A percentile compares a stretch with the other conserved stretches of the same genome.
Conservation (phyloP, 2,113 vertebrate species). For the Neodon shergylaensis region DNA sequence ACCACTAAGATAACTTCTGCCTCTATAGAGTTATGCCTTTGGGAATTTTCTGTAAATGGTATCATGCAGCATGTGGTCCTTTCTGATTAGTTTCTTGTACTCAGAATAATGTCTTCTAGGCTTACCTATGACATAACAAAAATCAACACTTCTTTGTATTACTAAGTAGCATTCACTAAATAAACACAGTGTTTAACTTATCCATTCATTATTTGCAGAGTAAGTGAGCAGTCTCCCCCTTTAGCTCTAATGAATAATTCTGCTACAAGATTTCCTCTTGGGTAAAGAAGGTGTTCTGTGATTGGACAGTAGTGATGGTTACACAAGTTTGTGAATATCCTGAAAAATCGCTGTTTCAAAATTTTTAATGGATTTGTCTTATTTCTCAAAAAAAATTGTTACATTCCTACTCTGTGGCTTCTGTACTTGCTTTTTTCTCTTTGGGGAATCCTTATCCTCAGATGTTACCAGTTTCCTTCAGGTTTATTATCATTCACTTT, state of each 20-base stretch:
- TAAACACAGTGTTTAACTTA: background rate
- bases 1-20: background rate
- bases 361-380: background rate
- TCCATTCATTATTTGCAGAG: background rate
- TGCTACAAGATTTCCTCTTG: background rate
- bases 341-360: background rate
- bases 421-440: background rate
- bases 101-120: background rate
- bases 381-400: background rate
- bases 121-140: background rate
- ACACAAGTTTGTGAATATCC: background rate
- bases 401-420: background rate
- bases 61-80: background rate
- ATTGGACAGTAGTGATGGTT: background rate
- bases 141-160: background rate
- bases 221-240: background rate
- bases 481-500: background rate
- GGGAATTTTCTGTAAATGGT: background rate
- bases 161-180: background rate
- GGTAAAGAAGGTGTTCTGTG: background rate
- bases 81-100: background rate
- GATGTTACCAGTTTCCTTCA: background rate
- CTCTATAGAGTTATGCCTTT: background rate
- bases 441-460: background rate
- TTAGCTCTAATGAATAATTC: background rate